A percentile compares a stretch with the other conserved stretches of the same genome.
Evolutionary conservation across 2,797 vertebrate genomes (phyloP).

Genomic region (Onychomys arenicola): DNA sequence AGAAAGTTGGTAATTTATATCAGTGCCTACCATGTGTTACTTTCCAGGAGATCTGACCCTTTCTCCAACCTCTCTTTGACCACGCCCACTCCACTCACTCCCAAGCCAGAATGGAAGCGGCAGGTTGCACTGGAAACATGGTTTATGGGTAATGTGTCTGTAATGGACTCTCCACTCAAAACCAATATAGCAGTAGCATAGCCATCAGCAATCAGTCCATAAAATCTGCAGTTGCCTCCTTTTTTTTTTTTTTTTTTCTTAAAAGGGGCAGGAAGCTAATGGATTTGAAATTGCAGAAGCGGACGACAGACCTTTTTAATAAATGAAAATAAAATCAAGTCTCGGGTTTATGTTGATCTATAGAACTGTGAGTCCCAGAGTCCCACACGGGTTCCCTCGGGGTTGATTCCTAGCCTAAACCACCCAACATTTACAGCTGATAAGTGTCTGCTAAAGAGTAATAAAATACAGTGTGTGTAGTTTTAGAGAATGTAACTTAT

Average conservation of each 20-base stretch:
- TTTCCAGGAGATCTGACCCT: slow-evolving; percentile 81
- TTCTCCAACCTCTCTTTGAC: slow-evolving; percentile 70
- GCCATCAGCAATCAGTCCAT: slow-evolving; percentile 88
- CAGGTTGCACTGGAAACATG: slow-evolving; percentile 78
- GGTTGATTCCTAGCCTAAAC: slow-evolving; percentile 78
- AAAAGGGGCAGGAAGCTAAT: slow-evolving; percentile 81
- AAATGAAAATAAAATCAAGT: slow-evolving; percentile 82
- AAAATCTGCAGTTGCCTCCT: slow-evolving; percentile 85
- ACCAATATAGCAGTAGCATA: slow-evolving; percentile 82
- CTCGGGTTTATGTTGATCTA: slow-evolving; percentile 76
- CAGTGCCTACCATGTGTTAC: background rate
- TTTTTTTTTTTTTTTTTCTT: slow-evolving; percentile 69
- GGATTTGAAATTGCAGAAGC: slow-evolving; percentile 82
- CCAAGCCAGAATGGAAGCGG: slow-evolving; percentile 68
- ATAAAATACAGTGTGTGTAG: slow-evolving; percentile 80
- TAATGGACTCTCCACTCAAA: slow-evolving; percentile 87
- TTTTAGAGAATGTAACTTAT: slow-evolving; percentile 80
- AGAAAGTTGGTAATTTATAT: slow-evolving; percentile 74
- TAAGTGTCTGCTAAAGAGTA: slow-evolving; percentile 82
- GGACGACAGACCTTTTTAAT: slow-evolving; percentile 82
- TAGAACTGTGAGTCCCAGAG: slow-evolving; percentile 63
- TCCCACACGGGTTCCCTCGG: slow-evolving; percentile 71
- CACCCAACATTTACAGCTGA: slow-evolving; percentile 75
- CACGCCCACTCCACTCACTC: slow-evolving; percentile 53
- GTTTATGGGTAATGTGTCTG: slow-evolving; percentile 83